Conservation (phyloP, 2,888 invertebrate genomes). For the Crematogaster levior region DNA sequence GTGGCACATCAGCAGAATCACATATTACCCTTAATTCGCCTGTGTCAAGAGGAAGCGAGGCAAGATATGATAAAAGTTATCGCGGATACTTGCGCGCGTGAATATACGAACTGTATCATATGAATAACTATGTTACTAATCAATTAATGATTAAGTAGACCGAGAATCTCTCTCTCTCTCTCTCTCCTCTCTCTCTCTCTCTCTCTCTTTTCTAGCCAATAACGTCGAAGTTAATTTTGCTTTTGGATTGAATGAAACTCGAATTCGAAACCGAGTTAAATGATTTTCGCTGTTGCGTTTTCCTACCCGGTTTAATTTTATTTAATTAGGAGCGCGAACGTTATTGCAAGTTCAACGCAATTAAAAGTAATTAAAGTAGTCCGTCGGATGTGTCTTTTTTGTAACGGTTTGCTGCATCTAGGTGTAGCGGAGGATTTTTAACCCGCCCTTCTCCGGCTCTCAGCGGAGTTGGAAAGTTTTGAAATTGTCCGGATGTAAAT, state of each 20-base stretch:
- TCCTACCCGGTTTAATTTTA: conserved; percentile 27
- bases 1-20: background rate
- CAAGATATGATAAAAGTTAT: background rate
- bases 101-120: background rate
- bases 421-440: conserved; percentile 11
- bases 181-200: too few species aligned
- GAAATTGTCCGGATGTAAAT: conserved; percentile 28
- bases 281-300: background rate
- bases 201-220: background rate
- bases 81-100: background rate
- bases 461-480: conserved; percentile 6
- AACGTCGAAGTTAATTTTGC: background rate
- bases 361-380: conserved; percentile 53
- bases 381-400: background rate
- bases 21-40: conserved; percentile 8
- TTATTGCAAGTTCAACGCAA: conserved; percentile 41
- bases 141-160: background rate
- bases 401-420: background rate
- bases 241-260: background rate
- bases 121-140: background rate
- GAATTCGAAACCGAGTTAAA: background rate
- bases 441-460: background rate
- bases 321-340: conserved; percentile 27
- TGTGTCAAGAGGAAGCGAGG: conserved; percentile 7
- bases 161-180: too few species aligned